Percentiles rank a stretch among this genome's conserved stretches.
Conservation (phyloP, 2,888 invertebrate species). For the Pharmacophagus antenor region DNA sequence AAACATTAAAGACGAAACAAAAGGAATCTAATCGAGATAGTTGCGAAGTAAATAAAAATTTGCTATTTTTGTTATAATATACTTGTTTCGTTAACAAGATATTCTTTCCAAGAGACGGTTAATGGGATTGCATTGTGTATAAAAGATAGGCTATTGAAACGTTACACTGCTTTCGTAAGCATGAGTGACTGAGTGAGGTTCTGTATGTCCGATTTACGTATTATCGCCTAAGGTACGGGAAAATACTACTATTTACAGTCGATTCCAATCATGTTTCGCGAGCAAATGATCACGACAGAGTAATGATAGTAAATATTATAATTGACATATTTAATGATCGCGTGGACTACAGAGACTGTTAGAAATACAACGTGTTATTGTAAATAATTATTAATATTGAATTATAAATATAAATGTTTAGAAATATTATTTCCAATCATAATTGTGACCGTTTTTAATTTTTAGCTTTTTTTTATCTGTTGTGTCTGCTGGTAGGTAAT, state of each 20-base stretch:
- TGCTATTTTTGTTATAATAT: not conserved
- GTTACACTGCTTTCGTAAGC: constrained; percentile 53
- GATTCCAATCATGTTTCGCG: constrained; percentile 50
- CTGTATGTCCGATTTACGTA: constrained; percentile 34
- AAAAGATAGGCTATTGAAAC: constrained; percentile 50
- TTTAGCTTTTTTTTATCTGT: too few relatives aligned
- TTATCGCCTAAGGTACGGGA: constrained; percentile 46
- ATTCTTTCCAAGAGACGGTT: constrained; percentile 38
- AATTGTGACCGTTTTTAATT: not conserved
- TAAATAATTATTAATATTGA: constrained; percentile 3
- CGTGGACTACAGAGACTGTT: constrained; percentile 33
- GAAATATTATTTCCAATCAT: not conserved
- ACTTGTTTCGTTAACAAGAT: constrained; percentile 26
- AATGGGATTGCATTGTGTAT: constrained; percentile 42
- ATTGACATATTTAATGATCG: constrained; percentile 39
- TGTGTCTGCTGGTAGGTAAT: too few relatives aligned
- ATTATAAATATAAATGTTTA: not conserved
- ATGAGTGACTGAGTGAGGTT: constrained; percentile 54
- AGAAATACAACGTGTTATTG: constrained; percentile 32
- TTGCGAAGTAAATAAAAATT: not conserved
- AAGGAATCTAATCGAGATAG: not conserved
- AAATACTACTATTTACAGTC: constrained; percentile 50
- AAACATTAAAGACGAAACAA: not conserved
- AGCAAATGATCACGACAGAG: constrained; percentile 51
- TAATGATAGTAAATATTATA: constrained; percentile 50